Base-by-base conservation (phyloP, 2,797 vertebrate species). In the Pristis pectinata region DNA sequence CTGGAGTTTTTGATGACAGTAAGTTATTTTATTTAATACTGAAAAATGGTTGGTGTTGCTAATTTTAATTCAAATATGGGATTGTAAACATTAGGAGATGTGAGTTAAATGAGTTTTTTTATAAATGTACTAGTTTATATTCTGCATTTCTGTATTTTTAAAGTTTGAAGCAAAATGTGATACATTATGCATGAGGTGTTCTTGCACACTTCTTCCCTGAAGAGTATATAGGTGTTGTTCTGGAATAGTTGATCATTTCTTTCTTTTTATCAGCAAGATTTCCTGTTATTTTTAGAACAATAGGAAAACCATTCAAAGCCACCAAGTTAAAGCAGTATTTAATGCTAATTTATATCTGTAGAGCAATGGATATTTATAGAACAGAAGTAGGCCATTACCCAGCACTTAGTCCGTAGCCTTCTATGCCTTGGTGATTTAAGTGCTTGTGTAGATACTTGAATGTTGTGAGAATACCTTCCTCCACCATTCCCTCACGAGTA, bases 1-100 rank as follows among this genome's bases (percentile, higher is more conserved):
- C 99, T 0, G 99, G 99, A 4, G 98, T 99, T 95, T 99, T 99
- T 94, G 99, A 99, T 89, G 99, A 99, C 97, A 99, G 99, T 99
- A 98, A 96, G 99, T 98, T 95, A 95, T 94, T 94, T 34, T n/a
- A n/a, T 41, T n/a, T 67, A 83, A 64, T 76, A 8, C 13, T 94
- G 49, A 94, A 44, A 27, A 37, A 41, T 67, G 56, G 74, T 93
- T 94, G 41, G 4, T 67, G 79, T 41, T 94, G 59, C 49, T 94
- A 17, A 19, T 91, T 91, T 64, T n/a, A 41, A 13, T 67, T 24
- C 17, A 67, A 67, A 64, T 64, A 41, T 2, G 3, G 59, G 19
- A 67, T 41, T 91, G 83, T 89, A 61, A 56, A 87, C 59, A 11
- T 22, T 41, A 22, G 64, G 67, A 27, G 6, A 22, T 94, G 1